Base-by-base conservation (phyloP, 2,888 invertebrate genomes). In the Thereva nobilitata region DNA sequence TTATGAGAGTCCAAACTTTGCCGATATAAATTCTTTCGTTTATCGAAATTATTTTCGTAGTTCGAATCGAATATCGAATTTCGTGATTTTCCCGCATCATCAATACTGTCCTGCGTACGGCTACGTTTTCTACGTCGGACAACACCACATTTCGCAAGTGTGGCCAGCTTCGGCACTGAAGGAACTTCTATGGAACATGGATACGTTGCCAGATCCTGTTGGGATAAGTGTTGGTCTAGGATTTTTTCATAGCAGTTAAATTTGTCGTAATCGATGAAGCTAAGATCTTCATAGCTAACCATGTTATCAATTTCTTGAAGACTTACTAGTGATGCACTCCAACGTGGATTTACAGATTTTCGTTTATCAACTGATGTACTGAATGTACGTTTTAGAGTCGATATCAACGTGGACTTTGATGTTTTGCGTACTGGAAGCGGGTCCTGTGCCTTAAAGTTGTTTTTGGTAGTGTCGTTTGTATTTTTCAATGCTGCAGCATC, bases 211-310 rank as follows among this genome's bases (percentile, higher is more conserved):
- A 68, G 9, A 42, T 70, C 65, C 37, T 66, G 67, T 35, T 68
- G 68, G 2, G 78, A 79, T 9, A 79, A 70, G 66, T 76, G 76
- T 4, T 76, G 76, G 59, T 80, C 79, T 55, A 81, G 69, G 49
- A 78, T 77, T 67, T 78, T 77, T 71, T 81, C 81, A 63, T 83
- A 83, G 66, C 80, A 79, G 70, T 84, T 83, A 67, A 84, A 79
- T 66, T 81, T 82, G 72, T 85, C 85, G 70, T 85, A 85, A 74
- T 85, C 82, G 52, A 85, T 82, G 73, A 84, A 85, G 73, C 84
- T 84, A 75, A 85, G 80, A 72, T 85, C 84, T 68, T 84, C 82
- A 74, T 85, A 85, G 75, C 84, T 84, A 70, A 85, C 84, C 79
- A 82, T 82, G 49, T 81, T 80, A 72, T 85, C 85, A 66, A 81